A percentile compares a stretch with the other conserved stretches of the same genome.
phyloP scores from a whole-genome alignment of 2,888 invertebrate species.

The Drosophila yooni region DNA sequence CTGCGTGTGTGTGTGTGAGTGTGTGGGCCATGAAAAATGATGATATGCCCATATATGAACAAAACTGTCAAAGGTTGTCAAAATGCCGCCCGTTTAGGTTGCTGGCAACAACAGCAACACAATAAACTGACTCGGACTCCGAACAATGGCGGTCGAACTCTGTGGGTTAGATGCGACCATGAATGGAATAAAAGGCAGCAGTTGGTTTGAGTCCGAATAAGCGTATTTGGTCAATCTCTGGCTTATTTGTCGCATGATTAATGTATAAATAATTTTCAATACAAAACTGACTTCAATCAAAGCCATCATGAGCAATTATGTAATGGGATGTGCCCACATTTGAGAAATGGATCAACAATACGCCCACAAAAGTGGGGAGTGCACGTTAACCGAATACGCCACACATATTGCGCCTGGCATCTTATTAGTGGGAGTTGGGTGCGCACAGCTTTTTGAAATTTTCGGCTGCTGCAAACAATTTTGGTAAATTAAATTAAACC shows the following conservation, averaged over 20 bases:
- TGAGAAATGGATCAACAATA: conserved; percentile 15
- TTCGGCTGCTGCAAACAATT: conserved; percentile 44
- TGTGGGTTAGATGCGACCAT: conserved; percentile 44
- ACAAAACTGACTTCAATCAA: conserved; percentile 58
- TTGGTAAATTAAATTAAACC: conserved; percentile 78
- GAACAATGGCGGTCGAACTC: conserved; percentile 46
- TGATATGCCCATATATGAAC: conserved; percentile 66
- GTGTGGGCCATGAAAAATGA: conserved; percentile 67
- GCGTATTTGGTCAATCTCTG: conserved; percentile 35
- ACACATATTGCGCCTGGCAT: conserved; percentile 35
- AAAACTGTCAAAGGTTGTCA: conserved; percentile 79
- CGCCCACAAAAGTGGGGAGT: not conserved
- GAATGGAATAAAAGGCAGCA: conserved; percentile 28
- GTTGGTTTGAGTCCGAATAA: not conserved
- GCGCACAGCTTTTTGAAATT: conserved; percentile 33
- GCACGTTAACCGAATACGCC: conserved; percentile 45
- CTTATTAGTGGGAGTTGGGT: conserved; percentile 10
- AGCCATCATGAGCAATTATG: conserved; percentile 65
- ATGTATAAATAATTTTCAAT: conserved; percentile 72
- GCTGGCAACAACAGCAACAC: conserved; percentile 58
- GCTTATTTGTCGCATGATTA: conserved; percentile 73
- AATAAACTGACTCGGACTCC: conserved; percentile 23
- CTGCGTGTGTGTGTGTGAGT: not conserved
- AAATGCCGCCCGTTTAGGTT: conserved; percentile 70
- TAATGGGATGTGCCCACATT: conserved; percentile 4